Base-by-base conservation (phyloP, 2,888 invertebrate species). In the Drosophila melanosoma region DNA sequence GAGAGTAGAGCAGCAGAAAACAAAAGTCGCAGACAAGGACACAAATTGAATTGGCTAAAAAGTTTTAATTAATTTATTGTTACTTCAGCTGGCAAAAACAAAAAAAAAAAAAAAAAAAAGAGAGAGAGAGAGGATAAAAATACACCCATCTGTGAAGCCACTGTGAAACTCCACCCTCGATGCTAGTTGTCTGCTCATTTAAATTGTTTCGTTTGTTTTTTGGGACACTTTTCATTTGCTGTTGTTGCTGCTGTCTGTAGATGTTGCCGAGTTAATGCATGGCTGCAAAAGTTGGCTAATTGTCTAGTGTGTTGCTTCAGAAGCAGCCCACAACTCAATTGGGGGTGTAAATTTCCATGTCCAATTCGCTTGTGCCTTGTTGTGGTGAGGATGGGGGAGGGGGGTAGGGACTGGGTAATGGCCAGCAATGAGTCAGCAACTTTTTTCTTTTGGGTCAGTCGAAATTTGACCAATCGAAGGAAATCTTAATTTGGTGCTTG, bases 11-110 rank as follows among this genome's bases (percentile, higher is more conserved):
- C 57, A 67, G 42, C n/a, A 48, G 48, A 62, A 57, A 69, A 82
- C 86, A 76, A 83, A 79, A 69, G 83, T 76, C 68, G 76, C 74
- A 72, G 74, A 89, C 82, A 82, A 83, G 78, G 81, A 81, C 89
- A 88, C 86, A 88, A 87, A 90, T 87, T 88, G 90, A 90, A 88
- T 90, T 90, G 89, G 89, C 86, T 83, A 90, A 87, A 87, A 88
- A 89, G 87, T 87, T 87, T 90, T 87, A 87, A 87, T 87, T 87
- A 87, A 87, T 87, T 87, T 87, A 87, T 87, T 87, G 87, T 90
- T 90, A 86, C 87, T 87, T 90, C 76, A 76, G 89, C 72, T 81
- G 76, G 54, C 17, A 29, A n/a, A 8, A 29, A 15, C n/a, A 12
- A 40, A 17, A 26, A 26, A 53, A 35, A 26, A 11, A 23, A 2